Base-by-base conservation (phyloP, 2,113 vertebrate species). In the Hippolais icterina region DNA sequence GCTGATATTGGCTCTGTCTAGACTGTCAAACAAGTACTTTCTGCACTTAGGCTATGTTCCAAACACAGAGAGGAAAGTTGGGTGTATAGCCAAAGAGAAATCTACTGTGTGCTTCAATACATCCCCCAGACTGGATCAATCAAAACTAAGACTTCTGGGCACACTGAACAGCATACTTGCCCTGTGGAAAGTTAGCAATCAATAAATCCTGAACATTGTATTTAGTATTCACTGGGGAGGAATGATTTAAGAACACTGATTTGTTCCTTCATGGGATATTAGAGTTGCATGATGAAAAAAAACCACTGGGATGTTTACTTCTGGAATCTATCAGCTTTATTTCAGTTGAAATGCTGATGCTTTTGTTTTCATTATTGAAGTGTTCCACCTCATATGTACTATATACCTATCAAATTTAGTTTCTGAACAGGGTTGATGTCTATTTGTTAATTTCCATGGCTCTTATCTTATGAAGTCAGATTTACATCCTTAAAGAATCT, bases 181-280 rank as follows among this genome's bases (percentile, higher is more conserved):
- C 17, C 22, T 61, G 59, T 76, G 50, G 79, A 88, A 94, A 56
- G 68, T 59, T 83, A 86, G 66, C 54, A 95, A 69, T 94, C 71
- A 86, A 90, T 92, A 90, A 94, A 92, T 77, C 76, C 28, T 76
- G 66, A 83, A 23, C 10, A 23, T 65, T 79, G 35, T 59, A 47
- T 71, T 92, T 94, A 80, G 63, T 60, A 76, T 86, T 83, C 89
- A 80, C 49, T 41, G 46, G 50, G 31, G 86, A 96, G 17, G 63
- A 92, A 88, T 57, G 39, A 21, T 19, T 88, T 83, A 86, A 86
- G 63, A 88, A 61, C 1, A 17, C 37, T 88, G 29, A 74, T 93
- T 93, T 94, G 24, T 89, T 93, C 52, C 70, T 94, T 93, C 56
- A 70, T 89, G 69, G 47, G 47, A 89, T 81, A 70, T 89, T 80